Percentiles rank a stretch among this genome's conserved stretches.
phyloP scores from a whole-genome alignment of 1,140 invertebrate genomes.

The Cydia fagiglandana region DNA sequence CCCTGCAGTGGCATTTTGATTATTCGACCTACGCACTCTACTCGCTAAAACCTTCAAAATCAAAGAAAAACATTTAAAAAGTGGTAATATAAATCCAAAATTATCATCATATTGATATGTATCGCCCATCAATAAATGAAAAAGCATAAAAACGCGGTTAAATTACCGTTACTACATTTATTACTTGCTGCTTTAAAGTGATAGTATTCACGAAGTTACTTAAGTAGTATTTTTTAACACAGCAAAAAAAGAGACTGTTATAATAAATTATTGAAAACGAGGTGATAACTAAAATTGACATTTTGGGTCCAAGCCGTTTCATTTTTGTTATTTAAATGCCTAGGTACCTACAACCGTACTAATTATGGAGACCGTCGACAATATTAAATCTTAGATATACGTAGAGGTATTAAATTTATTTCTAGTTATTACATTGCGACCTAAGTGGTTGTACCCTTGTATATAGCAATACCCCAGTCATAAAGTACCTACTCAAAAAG shows the following conservation, averaged over 20 bases:
- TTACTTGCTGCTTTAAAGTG: conserved; percentile 5
- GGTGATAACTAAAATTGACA: background rate
- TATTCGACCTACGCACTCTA: conserved; percentile 26
- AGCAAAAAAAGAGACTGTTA: background rate
- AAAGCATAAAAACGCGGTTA: background rate
- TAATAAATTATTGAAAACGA: background rate
- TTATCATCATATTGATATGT: background rate
- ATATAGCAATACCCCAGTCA: background rate
- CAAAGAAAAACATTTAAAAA: background rate
- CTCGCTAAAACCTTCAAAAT: conserved; percentile 21
- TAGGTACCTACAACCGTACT: no score
- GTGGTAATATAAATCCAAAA: background rate
- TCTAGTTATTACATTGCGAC: no score
- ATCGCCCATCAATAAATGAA: background rate
- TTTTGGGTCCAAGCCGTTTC: no score
- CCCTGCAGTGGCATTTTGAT: conserved; percentile 31
- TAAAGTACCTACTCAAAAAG: conserved; percentile 34
- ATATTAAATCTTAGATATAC: no score
- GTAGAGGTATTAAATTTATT: no score
- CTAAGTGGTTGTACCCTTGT: no score
- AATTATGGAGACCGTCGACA: no score
- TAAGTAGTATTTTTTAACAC: background rate
- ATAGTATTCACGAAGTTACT: background rate
- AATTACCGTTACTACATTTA: conserved; percentile 7
- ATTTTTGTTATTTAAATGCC: no score